Evolutionary conservation across 2,888 invertebrate genomes (phyloP).

Genomic region (Octodonta nipae): DNA sequence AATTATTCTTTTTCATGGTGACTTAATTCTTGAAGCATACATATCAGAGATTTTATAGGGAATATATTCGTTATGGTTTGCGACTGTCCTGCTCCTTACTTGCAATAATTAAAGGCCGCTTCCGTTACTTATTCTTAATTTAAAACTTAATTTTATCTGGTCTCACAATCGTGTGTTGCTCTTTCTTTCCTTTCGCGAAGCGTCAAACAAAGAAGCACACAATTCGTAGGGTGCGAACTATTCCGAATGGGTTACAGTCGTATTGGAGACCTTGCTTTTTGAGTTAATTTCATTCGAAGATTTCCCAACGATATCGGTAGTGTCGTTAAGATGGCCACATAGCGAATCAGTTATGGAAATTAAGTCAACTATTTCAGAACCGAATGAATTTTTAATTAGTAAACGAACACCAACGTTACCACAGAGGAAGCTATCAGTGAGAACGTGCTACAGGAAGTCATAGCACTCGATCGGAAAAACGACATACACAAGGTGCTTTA

Average conservation of each 20-base stretch:
- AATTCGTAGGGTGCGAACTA: slow-evolving; percentile 22
- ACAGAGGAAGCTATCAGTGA: too few species aligned
- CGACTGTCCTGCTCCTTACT: slow-evolving; percentile 29
- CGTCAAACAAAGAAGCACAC: slow-evolving; percentile 17
- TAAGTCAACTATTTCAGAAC: slow-evolving; percentile 30
- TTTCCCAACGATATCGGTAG: slow-evolving; percentile 30
- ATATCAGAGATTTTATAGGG: slow-evolving; percentile 30
- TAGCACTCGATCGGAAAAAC: too few species aligned
- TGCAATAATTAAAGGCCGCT: slow-evolving; percentile 29
- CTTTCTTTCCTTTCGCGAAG: slow-evolving; percentile 8
- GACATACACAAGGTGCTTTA: too few species aligned
- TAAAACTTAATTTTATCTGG: slow-evolving; percentile 19
- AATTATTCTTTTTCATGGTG: slow-evolving; percentile 24
- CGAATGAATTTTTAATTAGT: slow-evolving; percentile 30
- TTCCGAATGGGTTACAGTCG: slow-evolving; percentile 23
- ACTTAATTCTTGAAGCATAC: slow-evolving; percentile 26
- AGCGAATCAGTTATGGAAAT: slow-evolving; percentile 32
- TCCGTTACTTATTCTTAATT: slow-evolving; percentile 29
- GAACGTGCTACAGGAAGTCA: too few species aligned
- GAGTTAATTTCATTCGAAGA: slow-evolving; percentile 30
- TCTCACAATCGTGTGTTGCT: slow-evolving; percentile 14
- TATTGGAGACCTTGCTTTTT: slow-evolving; percentile 28
- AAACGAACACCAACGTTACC: slow-evolving; percentile 29
- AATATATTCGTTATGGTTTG: slow-evolving; percentile 31
- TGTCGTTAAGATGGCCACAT: slow-evolving; percentile 32